Base-by-base conservation (phyloP, 2,113 vertebrate species). In the Mesocricetus auratus region DNA sequence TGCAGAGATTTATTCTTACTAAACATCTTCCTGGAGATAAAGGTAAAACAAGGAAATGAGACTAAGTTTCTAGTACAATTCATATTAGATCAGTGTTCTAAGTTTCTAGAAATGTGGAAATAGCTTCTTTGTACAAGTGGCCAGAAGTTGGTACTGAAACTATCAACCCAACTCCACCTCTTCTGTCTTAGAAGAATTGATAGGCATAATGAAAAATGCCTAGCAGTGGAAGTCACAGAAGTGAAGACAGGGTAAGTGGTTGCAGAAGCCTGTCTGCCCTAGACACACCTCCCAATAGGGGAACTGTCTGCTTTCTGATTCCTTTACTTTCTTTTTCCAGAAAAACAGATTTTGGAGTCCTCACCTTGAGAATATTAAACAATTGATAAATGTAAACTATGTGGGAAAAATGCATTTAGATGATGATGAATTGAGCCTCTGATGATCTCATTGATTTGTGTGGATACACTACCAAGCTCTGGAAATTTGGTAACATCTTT, bases 1-100 rank as follows among this genome's bases (percentile, higher is more conserved):
- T 88, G 62, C 36, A 89, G 47, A 95, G 50, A 47, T 53, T 88
- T 45, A 68, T 89, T 26, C 58, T 92, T 90, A n/a, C 53, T 75
- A 62, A 75, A 85, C 15, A 22, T 90, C 26, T 56, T 75, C 12
- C 24, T 3, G 36, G 26, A 12, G 6, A 83, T 47, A 12, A 68
- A 83, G 24, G 3, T 93, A 53, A 75, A 79, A 66, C 9, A 86
- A 87, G 22, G 16, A 88, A 68, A 60, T 12, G 91, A 11, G 26
- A 31, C 29, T 73, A 62, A 56, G 21, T 31, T 36, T 11, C 53
- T 75, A 26, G 86, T 62, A 36, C 73, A 77, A 53, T 78, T 95
- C n/a, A 60, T 96, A 42, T 45, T 82, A 86, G 4, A 39, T 90
- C 85, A 90, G 77, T 33, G 19, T 26, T 60, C 64, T 45, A 0